phyloP scores from a whole-genome alignment of 1,140 invertebrate genomes.

The Batillaria attramentaria region DNA sequence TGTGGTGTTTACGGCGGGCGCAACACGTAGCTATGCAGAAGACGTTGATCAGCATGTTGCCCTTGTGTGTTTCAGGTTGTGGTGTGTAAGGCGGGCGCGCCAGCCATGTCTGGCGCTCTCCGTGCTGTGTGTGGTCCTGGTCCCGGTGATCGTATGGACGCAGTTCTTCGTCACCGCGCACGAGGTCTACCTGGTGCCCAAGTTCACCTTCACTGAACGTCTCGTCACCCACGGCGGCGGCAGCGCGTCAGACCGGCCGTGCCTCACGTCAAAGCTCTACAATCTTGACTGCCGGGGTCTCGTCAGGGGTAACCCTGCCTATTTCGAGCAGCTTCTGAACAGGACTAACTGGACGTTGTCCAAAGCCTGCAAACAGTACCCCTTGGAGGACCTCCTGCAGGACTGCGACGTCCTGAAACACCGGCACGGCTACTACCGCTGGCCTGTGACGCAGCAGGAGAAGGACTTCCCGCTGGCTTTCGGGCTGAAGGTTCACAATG shows the following conservation, averaged over 20 bases:
- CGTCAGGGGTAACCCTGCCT: background rate
- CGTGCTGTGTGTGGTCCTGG: background rate
- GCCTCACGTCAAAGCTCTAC: constrained; percentile 7
- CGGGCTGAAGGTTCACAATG: constrained; percentile 56
- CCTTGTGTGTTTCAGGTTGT: no score
- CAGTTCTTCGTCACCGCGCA: background rate
- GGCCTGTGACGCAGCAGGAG: constrained; percentile 46
- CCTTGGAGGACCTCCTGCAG: constrained; percentile 37
- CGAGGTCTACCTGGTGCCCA: background rate
- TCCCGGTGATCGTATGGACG: background rate
- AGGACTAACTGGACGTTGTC: background rate
- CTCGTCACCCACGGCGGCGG: background rate
- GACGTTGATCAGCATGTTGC: no score
- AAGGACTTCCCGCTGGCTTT: constrained; percentile 61
- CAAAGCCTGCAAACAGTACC: no score
- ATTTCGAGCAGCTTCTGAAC: background rate
- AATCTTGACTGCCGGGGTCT: background rate
- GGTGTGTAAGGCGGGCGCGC: no score
- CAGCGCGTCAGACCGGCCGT: background rate
- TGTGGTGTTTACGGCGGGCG: no score
- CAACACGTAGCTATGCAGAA: no score
- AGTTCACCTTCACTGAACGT: background rate
- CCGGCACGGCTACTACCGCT: constrained; percentile 41
- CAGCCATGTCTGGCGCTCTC: background rate
- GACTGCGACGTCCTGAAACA: constrained; percentile 42